phyloP scores from a whole-genome alignment of 2,113 vertebrate genomes.

The Mustela lutreola region DNA sequence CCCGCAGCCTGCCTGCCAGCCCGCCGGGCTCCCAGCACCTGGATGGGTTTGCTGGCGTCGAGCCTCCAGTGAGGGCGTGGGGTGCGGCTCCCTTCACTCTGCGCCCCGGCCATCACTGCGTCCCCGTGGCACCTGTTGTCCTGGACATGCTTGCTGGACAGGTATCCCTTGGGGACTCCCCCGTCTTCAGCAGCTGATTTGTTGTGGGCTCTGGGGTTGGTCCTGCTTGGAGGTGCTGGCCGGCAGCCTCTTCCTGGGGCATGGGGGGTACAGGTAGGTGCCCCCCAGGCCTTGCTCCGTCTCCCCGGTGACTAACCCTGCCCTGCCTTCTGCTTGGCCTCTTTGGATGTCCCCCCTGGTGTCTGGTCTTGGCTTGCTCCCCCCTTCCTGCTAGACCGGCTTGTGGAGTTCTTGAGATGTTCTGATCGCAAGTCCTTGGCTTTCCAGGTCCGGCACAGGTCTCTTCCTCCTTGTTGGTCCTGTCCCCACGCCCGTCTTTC shows the following conservation, averaged over 20 bases:
- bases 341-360: fast-evolving
- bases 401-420: fast-evolving
- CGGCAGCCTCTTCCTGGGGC: background rate
- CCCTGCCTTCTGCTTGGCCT: background rate
- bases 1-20: fast-evolving
- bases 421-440: background rate
- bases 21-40: fast-evolving
- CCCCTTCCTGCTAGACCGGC: fast-evolving
- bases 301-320: background rate
- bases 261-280: background rate
- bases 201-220: background rate
- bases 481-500: fast-evolving
- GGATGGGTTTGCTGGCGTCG: too few species aligned
- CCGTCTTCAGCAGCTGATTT: background rate
- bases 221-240: fast-evolving
- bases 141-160: background rate
- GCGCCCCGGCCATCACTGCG: fast-evolving
- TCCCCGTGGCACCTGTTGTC: background rate
- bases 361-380: background rate
- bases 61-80: fast-evolving
- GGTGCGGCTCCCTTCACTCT: fast-evolving
- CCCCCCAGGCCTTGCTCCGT: background rate
- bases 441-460: fast-evolving
- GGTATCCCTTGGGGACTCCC: background rate
- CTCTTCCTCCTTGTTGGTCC: background rate